A percentile compares a stretch with the other conserved stretches of the same genome.
Evolutionary conservation across 1,140 invertebrate genomes (phyloP).

Genomic region (Neelides sp.): DNA sequence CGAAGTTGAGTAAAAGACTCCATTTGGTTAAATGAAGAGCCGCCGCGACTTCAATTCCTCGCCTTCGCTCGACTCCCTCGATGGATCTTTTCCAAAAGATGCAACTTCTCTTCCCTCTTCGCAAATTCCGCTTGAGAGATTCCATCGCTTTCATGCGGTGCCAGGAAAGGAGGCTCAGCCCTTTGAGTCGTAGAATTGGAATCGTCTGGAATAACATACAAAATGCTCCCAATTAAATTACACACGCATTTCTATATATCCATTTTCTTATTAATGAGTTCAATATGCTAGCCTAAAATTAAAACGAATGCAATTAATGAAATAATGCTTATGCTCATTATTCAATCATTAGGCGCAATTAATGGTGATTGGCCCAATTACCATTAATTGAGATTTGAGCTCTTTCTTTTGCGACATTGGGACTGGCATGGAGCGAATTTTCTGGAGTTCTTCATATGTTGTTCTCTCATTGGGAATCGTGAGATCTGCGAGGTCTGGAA

Average conservation of each 20-base stretch:
- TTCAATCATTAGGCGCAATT: too few species aligned
- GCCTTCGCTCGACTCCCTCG: slow-evolving; percentile 2
- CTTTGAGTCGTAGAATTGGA: slow-evolving; percentile 61
- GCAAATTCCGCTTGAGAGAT: slow-evolving; percentile 36
- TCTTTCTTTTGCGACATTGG: slow-evolving; percentile 67
- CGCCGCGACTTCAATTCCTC: slow-evolving; percentile 53
- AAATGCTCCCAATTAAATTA: slow-evolving; percentile 1
- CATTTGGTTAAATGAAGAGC: slow-evolving; percentile 70
- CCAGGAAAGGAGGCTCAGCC: slow-evolving; percentile 64
- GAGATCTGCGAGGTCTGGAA: slow-evolving; percentile 36
- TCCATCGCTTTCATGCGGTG: slow-evolving; percentile 53
- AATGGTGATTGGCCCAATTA: too few species aligned
- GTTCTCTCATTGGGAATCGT: slow-evolving; percentile 67
- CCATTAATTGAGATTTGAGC: slow-evolving; percentile 61
- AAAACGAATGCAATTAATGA: too few species aligned
- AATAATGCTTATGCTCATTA: too few species aligned
- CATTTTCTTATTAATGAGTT: too few species aligned
- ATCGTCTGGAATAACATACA: slow-evolving; percentile 47
- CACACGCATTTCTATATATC: too few species aligned
- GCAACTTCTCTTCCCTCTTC: slow-evolving; percentile 20
- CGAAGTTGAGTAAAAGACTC: slow-evolving; percentile 60
- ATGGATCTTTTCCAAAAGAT: slow-evolving; percentile 19
- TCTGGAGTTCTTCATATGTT: slow-evolving; percentile 73
- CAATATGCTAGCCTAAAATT: too few species aligned
- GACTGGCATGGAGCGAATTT: slow-evolving; percentile 67